These are phyloP conservation scores for Ondatra zibethicus DNA, from an alignment of 2,113 vertebrate species.

Conservation along the genomic window DNA sequence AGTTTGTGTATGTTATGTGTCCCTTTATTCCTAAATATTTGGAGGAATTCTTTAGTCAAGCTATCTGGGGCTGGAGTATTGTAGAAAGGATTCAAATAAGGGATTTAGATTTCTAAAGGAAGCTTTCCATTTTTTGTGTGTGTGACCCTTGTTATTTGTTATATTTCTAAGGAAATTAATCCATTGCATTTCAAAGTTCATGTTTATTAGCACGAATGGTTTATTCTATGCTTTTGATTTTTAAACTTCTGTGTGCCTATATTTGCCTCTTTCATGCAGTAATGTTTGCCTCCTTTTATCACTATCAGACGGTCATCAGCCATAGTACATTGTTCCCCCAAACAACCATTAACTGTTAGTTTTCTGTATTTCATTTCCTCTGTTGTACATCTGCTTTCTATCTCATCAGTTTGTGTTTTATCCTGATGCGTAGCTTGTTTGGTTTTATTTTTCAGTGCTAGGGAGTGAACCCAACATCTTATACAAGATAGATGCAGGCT, in stretches of 20 bases:
- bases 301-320: background rate
- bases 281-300: background rate
- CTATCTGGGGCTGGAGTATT: background rate
- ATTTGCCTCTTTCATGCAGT: background rate
- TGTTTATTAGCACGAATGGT: background rate
- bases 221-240: background rate
- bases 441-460: background rate
- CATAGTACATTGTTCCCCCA: background rate
- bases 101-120: slow-evolving; percentile 3
- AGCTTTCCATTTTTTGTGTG: background rate
- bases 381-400: background rate
- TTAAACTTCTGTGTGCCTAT: background rate
- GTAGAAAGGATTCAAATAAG: background rate
- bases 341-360: background rate
- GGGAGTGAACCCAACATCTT: background rate
- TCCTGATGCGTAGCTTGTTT: background rate
- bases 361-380: background rate
- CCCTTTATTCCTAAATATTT: background rate
- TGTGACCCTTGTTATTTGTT: background rate
- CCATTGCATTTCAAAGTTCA: background rate
- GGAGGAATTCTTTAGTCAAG: background rate
- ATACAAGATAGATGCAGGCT: background rate
- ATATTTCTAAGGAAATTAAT: slow-evolving; percentile 26
- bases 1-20: background rate
- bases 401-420: background rate